A percentile compares a stretch with the other conserved stretches of the same genome.
Conservation (phyloP, 1,140 invertebrate species). For the Cepaea nemoralis region DNA sequence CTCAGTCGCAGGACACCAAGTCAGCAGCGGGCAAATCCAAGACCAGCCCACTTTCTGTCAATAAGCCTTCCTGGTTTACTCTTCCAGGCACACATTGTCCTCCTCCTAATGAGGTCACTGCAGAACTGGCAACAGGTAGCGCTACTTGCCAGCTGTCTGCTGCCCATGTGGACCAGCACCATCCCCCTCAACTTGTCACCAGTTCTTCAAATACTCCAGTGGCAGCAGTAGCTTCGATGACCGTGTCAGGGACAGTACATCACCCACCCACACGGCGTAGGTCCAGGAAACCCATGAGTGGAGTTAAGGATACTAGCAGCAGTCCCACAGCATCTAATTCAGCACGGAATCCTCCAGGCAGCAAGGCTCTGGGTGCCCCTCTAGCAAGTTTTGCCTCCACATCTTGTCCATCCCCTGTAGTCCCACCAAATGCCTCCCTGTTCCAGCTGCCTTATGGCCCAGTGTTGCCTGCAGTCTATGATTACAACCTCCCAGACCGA, state of each 20-base stretch:
- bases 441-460: conserved; percentile 32
- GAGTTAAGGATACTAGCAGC: background rate
- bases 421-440: conserved; percentile 8
- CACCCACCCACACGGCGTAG: conserved; percentile 6
- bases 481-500: conserved; percentile 66
- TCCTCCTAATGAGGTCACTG: too few relatives aligned
- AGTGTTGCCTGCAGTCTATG: conserved; percentile 51
- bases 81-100: background rate
- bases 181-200: background rate
- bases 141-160: background rate
- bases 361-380: background rate
- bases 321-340: background rate
- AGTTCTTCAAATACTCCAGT: background rate
- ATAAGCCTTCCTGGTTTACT: conserved; percentile 25
- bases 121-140: background rate
- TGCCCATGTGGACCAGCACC: background rate
- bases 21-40: conserved; percentile 37
- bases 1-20: background rate
- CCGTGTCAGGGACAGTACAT: conserved; percentile 10
- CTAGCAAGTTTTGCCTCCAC: background rate
- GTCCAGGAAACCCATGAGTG: background rate
- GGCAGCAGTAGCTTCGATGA: background rate
- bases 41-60: background rate
- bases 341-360: background rate
- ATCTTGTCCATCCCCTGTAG: conserved; percentile 9